Percentiles rank a stretch among this genome's conserved stretches.
Evolutionary conservation across 2,888 invertebrate genomes (phyloP).

Genomic region (Cheiracanthium punctorium): DNA sequence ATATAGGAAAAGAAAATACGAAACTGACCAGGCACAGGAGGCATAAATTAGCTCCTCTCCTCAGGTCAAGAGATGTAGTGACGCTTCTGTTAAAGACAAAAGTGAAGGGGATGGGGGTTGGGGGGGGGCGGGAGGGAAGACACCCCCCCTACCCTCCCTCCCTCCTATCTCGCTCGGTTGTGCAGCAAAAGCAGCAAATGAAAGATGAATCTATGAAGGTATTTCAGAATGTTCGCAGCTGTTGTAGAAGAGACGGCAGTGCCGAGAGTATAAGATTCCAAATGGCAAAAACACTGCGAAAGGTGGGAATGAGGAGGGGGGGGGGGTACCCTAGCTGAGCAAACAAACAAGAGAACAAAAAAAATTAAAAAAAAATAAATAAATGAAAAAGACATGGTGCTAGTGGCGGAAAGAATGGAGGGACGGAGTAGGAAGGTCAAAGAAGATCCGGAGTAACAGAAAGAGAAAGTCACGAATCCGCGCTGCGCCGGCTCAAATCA

Average conservation of each 20-base stretch:
- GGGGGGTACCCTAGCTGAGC: constrained; percentile 18
- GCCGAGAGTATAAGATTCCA: not conserved
- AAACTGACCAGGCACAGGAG: not conserved
- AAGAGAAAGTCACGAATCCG: constrained; percentile 59
- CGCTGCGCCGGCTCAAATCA: constrained; percentile 57
- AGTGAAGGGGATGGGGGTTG: no score
- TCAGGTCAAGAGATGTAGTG: not conserved
- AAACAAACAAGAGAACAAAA: constrained; percentile 48
- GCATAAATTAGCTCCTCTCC: not conserved
- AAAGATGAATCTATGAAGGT: not conserved
- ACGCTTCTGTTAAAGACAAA: not conserved
- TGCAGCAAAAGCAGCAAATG: not conserved
- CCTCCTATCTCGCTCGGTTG: not conserved
- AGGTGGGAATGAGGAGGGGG: constrained; percentile 2
- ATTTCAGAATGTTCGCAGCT: not conserved
- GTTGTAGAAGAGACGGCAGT: not conserved
- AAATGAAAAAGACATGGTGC: not conserved
- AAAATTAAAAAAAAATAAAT: constrained; percentile 32
- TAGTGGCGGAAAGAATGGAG: constrained; percentile 21
- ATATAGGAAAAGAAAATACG: not conserved
- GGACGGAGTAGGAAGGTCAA: constrained; percentile 48
- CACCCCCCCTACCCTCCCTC: no score
- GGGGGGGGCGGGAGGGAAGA: no score
- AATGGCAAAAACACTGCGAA: constrained; percentile 8
- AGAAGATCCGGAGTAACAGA: constrained; percentile 45